These are phyloP conservation scores for Capitella teleta DNA, from an alignment of 1,140 invertebrate species.

Conservation along the genomic window DNA sequence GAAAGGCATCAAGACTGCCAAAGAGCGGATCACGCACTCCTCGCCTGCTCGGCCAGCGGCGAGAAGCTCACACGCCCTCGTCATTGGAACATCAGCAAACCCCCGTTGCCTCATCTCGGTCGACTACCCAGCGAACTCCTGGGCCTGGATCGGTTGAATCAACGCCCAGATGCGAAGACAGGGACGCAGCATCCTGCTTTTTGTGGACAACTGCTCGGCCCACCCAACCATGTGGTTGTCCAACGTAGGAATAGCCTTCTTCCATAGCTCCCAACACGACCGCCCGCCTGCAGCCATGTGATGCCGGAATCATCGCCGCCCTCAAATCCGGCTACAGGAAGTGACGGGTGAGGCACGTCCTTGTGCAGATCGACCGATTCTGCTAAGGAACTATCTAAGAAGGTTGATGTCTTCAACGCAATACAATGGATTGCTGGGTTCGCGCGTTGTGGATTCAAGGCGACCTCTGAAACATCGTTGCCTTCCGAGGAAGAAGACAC, in stretches of 20 bases:
- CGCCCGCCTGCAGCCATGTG: background rate
- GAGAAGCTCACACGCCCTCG: background rate
- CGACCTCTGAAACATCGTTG: too few species aligned
- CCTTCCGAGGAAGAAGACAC: too few species aligned
- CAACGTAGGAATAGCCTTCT: background rate
- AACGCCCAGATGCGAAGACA: background rate
- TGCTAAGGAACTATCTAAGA: background rate
- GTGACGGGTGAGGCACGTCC: background rate
- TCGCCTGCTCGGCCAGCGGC: background rate
- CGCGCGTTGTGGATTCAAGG: too few species aligned
- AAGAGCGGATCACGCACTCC: background rate
- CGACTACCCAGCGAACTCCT: background rate
- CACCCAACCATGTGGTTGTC: background rate
- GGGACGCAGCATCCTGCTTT: background rate
- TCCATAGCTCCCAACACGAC: background rate
- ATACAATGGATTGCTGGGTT: too few species aligned
- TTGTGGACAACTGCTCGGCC: background rate
- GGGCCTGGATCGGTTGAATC: background rate
- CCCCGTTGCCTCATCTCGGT: background rate
- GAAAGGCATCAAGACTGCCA: background rate
- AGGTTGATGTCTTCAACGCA: background rate
- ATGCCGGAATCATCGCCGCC: background rate
- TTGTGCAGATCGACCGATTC: background rate
- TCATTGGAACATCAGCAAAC: background rate
- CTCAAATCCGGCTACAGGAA: background rate